Base-by-base conservation (phyloP, 2,113 vertebrate genomes). In the Polypterus senegalus region DNA sequence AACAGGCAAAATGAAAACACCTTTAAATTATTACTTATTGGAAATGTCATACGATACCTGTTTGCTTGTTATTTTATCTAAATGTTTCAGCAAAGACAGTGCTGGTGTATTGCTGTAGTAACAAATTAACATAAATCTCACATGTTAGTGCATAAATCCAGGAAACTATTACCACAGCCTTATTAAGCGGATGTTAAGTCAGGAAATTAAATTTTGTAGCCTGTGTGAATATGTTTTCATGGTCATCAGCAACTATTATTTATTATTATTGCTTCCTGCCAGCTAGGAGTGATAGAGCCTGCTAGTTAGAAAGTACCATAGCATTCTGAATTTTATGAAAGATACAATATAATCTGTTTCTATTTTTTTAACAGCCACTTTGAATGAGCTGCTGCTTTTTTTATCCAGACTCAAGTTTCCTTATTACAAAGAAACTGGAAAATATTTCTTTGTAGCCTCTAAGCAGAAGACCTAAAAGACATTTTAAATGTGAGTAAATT, bases 151-250 rank as follows among this genome's bases (percentile, higher is more conserved):
- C 77, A 83, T 72, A 68, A 66, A 74, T 75, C 58, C 80, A 85
- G 82, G 83, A 88, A 87, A 79, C 71, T 76, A 87, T 85, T 87
- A 87, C 75, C 70, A 67, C 69, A 76, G 73, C 73, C 86, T 85
- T 86, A 86, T 70, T 69, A 75, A 65, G 80, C 56, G 65, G 80
- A 81, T 77, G 70, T 75, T 73, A 72, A 73, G 73, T 6, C 63
- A 81, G 82, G 80, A 88, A 85, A 88, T 88, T 82, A 65, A 81
- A 84, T 84, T 76, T 74, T 70, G 51, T 78, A 67, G 73, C 69
- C 69, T 73, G 67, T 71, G 71, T 76, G 76, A 71, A 77, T 74
- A 74, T 81, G 75, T 78, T 80, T 77, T 83, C 79, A 81, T 73
- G 66, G 77, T 67, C 69, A 74, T 69, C 66, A 60, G 71, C 59